Conservation (phyloP, 1,140 invertebrate genomes). For the Rhopalosiphum padi region DNA sequence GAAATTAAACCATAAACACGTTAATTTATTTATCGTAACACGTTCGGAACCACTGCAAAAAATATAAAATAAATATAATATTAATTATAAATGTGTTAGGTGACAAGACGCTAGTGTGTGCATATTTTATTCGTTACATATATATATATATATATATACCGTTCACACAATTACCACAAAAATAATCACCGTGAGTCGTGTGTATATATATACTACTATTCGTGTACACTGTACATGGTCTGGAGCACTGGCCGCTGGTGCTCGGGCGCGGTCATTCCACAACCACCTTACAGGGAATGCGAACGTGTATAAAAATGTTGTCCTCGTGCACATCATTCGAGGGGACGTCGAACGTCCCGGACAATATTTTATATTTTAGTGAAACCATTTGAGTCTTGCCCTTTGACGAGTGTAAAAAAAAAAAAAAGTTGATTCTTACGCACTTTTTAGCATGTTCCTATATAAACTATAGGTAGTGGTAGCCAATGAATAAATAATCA, state of each 20-base stretch:
- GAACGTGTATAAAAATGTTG: conserved; percentile 22
- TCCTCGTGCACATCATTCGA: background rate
- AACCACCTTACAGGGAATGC: background rate
- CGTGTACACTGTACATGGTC: background rate
- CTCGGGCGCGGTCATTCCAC: background rate
- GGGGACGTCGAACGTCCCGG: background rate
- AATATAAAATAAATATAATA: background rate
- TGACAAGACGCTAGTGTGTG: background rate
- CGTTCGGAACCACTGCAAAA: background rate
- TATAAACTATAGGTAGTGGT: conserved; percentile 35
- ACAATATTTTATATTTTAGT: conserved; percentile 31
- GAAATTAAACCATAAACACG: background rate
- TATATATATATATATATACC: background rate
- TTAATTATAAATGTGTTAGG: background rate
- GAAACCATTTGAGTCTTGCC: background rate
- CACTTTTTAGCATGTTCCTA: conserved; percentile 49
- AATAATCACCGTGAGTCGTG: background rate
- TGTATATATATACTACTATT: background rate
- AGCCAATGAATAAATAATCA: conserved; percentile 23
- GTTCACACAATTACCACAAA: background rate
- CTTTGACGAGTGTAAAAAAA: background rate
- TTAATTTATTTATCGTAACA: background rate
- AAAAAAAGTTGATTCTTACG: conserved; percentile 1
- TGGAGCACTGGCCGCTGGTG: background rate
- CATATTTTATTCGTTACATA: background rate